phyloP scores from a whole-genome alignment of 2,797 vertebrate species.

The Pyrocephalus nanus region DNA sequence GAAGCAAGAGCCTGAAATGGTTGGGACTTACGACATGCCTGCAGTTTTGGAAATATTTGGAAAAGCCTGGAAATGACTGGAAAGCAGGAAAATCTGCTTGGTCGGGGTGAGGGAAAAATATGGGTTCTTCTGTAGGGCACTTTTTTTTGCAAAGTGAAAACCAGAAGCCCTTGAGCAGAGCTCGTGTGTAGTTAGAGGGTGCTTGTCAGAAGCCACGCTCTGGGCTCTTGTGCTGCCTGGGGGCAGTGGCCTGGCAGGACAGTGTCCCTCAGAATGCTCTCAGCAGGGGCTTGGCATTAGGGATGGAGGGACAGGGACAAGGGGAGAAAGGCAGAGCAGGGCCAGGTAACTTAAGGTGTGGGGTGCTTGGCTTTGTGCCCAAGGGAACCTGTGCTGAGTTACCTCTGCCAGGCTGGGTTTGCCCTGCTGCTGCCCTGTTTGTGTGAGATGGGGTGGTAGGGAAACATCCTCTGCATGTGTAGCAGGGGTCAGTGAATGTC shows the following conservation, averaged over 20 bases:
- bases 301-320: neutral
- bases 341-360: neutral
- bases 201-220: fast-evolving
- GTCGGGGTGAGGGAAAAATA: neutral
- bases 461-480: neutral
- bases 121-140: neutral
- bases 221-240: neutral
- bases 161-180: neutral
- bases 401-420: neutral
- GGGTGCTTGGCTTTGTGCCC: neutral
- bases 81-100: neutral
- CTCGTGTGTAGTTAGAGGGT: neutral
- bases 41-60: neutral
- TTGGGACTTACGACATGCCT: neutral
- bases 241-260: neutral
- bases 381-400: neutral
- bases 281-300: neutral
- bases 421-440: neutral
- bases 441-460: neutral
- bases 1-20: neutral
- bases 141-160: neutral
- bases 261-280: neutral
- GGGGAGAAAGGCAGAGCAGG: neutral
- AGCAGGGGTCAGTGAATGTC: neutral
- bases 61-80: neutral